Conservation (phyloP, 2,888 invertebrate genomes). For the Isotomurus palustris region DNA sequence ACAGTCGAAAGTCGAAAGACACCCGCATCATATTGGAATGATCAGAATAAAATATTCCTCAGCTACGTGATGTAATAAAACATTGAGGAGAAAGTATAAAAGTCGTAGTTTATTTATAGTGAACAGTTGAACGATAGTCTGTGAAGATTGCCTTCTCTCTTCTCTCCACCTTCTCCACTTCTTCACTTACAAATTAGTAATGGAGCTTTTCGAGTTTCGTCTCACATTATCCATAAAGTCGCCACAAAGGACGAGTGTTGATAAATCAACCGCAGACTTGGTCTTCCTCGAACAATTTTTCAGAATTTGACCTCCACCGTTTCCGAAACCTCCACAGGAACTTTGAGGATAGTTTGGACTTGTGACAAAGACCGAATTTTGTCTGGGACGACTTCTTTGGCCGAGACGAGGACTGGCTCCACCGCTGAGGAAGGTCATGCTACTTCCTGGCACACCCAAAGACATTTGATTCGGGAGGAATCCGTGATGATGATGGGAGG, state of each 20-base stretch:
- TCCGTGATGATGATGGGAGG: conserved; percentile 49
- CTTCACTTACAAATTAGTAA: conserved; percentile 36
- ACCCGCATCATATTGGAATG: no score
- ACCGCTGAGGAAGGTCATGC: conserved; percentile 5
- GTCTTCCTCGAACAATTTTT: conserved; percentile 68
- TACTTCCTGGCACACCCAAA: background rate
- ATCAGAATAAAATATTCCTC: no score
- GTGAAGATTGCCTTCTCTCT: no score
- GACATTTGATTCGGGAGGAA: conserved; percentile 34
- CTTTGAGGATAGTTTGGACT: conserved; percentile 55
- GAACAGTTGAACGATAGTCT: no score
- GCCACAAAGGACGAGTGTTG: conserved; percentile 63
- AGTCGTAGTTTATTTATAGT: no score
- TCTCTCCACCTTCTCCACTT: no score
- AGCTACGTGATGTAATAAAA: no score
- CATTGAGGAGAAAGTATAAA: no score
- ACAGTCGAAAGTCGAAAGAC: no score
- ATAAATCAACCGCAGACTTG: conserved; percentile 78
- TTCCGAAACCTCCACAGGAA: conserved; percentile 48
- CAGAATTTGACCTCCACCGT: conserved; percentile 59
- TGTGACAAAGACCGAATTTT: conserved; percentile 84
- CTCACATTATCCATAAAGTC: conserved; percentile 44
- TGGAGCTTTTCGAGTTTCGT: conserved; percentile 44
- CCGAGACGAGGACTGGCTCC: background rate
- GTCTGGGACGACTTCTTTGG: conserved; percentile 55